phyloP scores from a whole-genome alignment of 2,113 vertebrate genomes.

The Zosterops hypoxanthus region DNA sequence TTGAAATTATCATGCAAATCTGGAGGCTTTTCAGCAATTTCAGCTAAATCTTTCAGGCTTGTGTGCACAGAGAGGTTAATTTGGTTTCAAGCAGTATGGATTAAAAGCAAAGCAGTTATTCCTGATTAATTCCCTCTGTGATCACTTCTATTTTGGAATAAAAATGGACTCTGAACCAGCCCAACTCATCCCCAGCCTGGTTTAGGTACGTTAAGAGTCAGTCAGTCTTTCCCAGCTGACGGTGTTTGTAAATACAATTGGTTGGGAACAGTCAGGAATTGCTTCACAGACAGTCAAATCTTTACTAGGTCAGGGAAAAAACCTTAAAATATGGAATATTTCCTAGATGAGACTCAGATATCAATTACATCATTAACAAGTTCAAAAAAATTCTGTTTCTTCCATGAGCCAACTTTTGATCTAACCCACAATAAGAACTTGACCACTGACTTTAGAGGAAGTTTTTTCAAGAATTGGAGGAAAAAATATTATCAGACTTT shows the following conservation, averaged over 20 bases:
- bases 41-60: slow-evolving; percentile 25
- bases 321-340: neutral
- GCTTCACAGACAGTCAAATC: neutral
- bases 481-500: neutral
- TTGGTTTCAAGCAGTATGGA: slow-evolving; percentile 14
- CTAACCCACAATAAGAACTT: neutral
- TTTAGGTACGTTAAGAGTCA: neutral
- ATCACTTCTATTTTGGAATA: neutral
- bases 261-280: neutral
- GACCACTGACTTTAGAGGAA: neutral
- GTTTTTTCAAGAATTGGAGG: neutral
- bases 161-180: neutral
- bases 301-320: neutral
- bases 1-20: slow-evolving; percentile 24
- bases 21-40: slow-evolving; percentile 32
- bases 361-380: neutral
- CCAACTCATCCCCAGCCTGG: neutral
- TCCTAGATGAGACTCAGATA: neutral
- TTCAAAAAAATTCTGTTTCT: neutral
- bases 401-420: neutral
- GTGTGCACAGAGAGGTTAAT: slow-evolving; percentile 27
- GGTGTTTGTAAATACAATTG: neutral
- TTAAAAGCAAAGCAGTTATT: slow-evolving; percentile 41
- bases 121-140: neutral
- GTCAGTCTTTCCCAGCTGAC: neutral